A percentile compares a stretch with the other conserved stretches of the same genome.
Conservation (phyloP, 2,797 vertebrate genomes). For the Hippoglossus hippoglossus region DNA sequence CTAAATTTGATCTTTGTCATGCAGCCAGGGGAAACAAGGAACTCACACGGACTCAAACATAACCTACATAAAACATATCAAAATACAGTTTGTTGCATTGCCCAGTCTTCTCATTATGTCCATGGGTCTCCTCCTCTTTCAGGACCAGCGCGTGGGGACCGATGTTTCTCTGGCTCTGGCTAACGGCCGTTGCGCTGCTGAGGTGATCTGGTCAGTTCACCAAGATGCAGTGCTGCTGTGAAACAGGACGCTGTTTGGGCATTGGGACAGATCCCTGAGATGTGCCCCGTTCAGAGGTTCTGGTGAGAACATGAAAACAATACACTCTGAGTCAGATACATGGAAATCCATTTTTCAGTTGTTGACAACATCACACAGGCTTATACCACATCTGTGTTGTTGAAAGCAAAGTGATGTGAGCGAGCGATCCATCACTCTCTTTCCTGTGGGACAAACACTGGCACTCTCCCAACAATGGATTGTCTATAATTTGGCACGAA, state of each 20-base stretch:
- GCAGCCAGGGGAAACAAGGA: neutral
- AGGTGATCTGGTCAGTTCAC: conserved; percentile 91
- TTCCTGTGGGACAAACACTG: conserved; percentile 26
- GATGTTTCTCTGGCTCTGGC: conserved; percentile 94
- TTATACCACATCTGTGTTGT: neutral
- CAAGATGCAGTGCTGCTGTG: conserved; percentile 96
- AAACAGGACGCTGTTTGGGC: conserved; percentile 96
- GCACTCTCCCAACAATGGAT: neutral
- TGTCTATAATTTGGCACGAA: conserved; percentile 28
- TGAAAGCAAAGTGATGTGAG: conserved; percentile 6
- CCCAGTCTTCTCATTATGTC: neutral
- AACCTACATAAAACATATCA: neutral
- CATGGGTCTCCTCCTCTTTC: conserved; percentile 29
- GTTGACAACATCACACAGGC: neutral
- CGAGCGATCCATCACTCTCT: conserved; percentile 21
- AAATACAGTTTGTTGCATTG: neutral
- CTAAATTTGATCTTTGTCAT: too few relatives aligned
- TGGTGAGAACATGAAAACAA: conserved; percentile 81
- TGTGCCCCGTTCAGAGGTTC: conserved; percentile 96
- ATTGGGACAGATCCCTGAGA: conserved; percentile 90
- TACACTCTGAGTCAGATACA: conserved; percentile 6
- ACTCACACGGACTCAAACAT: neutral
- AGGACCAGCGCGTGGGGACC: conserved; percentile 94
- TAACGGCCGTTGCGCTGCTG: conserved; percentile 92
- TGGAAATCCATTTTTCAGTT: conserved; percentile 1